These are phyloP conservation scores for Panthera tigris DNA, from an alignment of 2,113 vertebrate species.

Conservation along the genomic window DNA sequence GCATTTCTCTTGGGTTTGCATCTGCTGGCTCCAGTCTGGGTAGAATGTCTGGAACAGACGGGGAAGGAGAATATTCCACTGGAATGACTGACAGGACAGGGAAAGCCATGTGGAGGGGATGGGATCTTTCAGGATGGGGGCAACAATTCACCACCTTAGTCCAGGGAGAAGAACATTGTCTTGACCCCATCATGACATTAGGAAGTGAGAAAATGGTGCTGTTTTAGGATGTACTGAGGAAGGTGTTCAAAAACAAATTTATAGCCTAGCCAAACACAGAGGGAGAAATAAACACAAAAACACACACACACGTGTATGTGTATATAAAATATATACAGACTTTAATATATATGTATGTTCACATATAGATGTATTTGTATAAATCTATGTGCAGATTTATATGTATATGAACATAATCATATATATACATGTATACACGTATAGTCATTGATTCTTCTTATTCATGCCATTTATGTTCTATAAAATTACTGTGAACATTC, in stretches of 20 bases:
- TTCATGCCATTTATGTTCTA: background rate
- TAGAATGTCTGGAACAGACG: background rate
- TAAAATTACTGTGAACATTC: background rate
- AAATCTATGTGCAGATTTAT: background rate
- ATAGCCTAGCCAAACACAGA: background rate
- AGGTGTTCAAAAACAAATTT: background rate
- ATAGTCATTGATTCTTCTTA: background rate
- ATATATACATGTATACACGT: background rate
- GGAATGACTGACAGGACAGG: background rate
- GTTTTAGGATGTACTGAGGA: background rate
- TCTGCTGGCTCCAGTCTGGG: background rate
- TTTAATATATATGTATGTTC: background rate
- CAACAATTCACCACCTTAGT: background rate
- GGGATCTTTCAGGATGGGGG: too few species aligned
- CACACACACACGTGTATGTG: background rate
- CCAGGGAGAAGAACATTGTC: background rate
- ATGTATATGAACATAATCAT: background rate
- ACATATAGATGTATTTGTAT: background rate
- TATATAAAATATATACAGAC: background rate
- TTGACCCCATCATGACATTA: background rate
- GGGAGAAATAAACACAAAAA: background rate
- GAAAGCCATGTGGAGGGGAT: fast-evolving
- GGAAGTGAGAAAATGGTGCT: background rate
- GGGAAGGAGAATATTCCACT: background rate
- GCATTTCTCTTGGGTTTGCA: too few species aligned